Evolutionary conservation across 2,113 vertebrate genomes (phyloP).

Genomic region (Spizaetus ornatus): DNA sequence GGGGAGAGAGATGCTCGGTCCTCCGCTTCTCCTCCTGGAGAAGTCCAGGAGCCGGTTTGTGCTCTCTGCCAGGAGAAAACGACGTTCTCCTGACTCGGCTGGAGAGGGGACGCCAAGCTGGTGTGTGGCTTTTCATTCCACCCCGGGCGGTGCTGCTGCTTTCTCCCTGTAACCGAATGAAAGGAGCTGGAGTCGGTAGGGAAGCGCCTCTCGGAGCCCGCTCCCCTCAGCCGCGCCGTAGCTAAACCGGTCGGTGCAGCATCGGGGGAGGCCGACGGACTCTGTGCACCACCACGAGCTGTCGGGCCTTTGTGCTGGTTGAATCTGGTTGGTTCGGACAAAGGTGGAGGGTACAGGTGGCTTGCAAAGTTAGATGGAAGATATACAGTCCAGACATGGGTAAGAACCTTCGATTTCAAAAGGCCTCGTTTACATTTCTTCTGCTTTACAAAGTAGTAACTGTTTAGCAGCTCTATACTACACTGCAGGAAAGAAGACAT

Average conservation of each 20-base stretch:
- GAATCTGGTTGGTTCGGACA: rapidly evolving
- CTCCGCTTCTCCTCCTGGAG: not conserved
- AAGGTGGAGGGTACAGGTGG: not conserved
- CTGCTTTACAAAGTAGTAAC: conserved; percentile 40
- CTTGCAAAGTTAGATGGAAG: not conserved
- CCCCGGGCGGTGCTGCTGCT: not conserved
- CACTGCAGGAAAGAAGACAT: conserved; percentile 48
- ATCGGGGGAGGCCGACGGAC: rapidly evolving
- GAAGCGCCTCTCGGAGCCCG: rapidly evolving
- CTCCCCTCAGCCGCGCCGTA: rapidly evolving
- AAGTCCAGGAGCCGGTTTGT: not conserved
- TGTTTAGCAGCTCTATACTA: conserved; percentile 30
- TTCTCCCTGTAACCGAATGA: not conserved
- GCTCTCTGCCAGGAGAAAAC: not conserved
- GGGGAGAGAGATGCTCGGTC: not conserved
- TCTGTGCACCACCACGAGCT: not conserved
- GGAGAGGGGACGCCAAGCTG: not conserved
- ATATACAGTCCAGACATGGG: not conserved
- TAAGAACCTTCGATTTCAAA: not conserved
- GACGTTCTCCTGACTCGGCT: rapidly evolving
- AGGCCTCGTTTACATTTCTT: conserved; percentile 48
- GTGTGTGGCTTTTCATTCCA: not conserved
- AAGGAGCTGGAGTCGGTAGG: not conserved
- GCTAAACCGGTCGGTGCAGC: rapidly evolving
- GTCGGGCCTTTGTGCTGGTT: not conserved